Conservation (phyloP, 2,113 vertebrate genomes). For the Ceratotherium simum region DNA sequence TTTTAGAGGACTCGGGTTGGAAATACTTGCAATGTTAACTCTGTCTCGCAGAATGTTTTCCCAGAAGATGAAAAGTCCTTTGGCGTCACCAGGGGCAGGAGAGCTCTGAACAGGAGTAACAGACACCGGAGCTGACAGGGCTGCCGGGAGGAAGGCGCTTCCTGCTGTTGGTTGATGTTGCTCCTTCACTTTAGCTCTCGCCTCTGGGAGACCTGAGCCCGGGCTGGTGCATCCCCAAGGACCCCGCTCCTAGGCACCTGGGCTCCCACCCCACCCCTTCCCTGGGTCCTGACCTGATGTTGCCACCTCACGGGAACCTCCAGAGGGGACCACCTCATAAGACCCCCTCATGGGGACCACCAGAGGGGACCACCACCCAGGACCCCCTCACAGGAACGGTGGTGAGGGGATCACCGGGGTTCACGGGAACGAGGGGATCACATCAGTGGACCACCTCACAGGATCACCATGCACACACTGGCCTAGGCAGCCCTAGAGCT, state of each 20-base stretch:
- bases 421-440: no score
- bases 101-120: accelerated
- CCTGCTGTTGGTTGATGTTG: neutral
- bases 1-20: neutral
- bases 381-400: no score
- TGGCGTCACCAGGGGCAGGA: accelerated
- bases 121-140: no score
- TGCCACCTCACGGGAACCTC: neutral
- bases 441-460: neutral
- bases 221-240: neutral
- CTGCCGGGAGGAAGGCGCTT: neutral
- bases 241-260: no score
- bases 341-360: neutral
- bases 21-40: neutral
- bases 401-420: no score
- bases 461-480: accelerated
- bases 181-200: neutral
- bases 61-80: neutral
- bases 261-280: no score
- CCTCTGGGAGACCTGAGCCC: neutral
- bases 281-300: neutral
- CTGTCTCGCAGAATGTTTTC: neutral
- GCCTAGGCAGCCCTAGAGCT: accelerated
- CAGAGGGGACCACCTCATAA: no score
- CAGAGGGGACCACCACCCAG: neutral